Evolutionary conservation across 2,113 vertebrate genomes (phyloP).

Genomic region (Xyrauchen texanus): DNA sequence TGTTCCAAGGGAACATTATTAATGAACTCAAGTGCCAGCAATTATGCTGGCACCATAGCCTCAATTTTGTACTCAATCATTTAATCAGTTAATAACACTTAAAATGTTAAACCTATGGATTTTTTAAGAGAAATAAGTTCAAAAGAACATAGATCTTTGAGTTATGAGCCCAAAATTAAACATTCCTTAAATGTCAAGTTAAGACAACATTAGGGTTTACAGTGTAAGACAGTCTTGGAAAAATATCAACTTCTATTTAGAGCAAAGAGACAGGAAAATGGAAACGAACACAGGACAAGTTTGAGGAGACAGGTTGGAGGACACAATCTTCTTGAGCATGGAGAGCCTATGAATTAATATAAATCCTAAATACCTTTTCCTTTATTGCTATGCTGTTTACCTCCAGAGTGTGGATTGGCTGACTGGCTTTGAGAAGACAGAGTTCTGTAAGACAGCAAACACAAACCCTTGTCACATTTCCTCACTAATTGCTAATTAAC

Average conservation of each 20-base stretch:
- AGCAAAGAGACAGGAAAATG: constrained; percentile 8
- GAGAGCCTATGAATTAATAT: constrained; percentile 25
- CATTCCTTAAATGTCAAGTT: too few species aligned
- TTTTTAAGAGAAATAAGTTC: too few species aligned
- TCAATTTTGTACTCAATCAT: too few species aligned
- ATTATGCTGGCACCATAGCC: too few species aligned
- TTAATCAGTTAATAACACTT: too few species aligned
- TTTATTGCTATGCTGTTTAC: constrained; percentile 81
- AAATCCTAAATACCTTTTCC: constrained; percentile 68
- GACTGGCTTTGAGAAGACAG: constrained; percentile 81
- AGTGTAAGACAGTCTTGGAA: too few species aligned
- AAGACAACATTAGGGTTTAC: too few species aligned
- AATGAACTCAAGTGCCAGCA: too few species aligned
- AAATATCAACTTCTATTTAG: background rate
- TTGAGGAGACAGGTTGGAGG: constrained; percentile 15
- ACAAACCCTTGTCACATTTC: background rate
- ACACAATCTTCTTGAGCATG: constrained; percentile 2
- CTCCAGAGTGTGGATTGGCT: constrained; percentile 89
- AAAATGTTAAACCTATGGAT: too few species aligned
- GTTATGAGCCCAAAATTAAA: too few species aligned
- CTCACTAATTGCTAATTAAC: constrained; percentile 2
- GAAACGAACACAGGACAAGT: constrained; percentile 2
- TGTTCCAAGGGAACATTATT: too few species aligned
- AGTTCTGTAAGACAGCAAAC: constrained; percentile 73
- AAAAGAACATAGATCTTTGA: too few species aligned